Evolutionary conservation across 92 coral and sea anemone species (phyloP), one percentile per base, ranked within the genome.

Genomic region (Epizoanthus fatuus): DNA sequence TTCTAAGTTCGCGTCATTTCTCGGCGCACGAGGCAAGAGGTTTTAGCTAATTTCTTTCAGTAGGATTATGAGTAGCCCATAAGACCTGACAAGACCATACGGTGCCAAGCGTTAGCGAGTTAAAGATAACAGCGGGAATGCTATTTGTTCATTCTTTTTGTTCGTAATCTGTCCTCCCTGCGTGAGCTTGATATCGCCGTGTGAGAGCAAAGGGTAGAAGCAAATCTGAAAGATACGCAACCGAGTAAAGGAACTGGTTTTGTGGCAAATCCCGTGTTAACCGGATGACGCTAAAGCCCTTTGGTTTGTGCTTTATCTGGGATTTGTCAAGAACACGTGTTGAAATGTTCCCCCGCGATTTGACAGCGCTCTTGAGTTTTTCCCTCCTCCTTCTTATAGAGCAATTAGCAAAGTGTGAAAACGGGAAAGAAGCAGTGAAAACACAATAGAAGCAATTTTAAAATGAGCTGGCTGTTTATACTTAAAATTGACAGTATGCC

Each of bases 371-470:
- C 75, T 89, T 60, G 37, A 63, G 58, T 29, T 86, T 79, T 54
- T 51, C 85, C 81, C 85, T 49, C 76, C 63, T 81, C 63, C 72
- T 39, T 20, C 87, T 83, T 39, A 72, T 47, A 58, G 42, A 29
- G 81, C 75, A 78, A 77, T 77, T 19, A 63, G 49, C 74, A 20
- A 59, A 45, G 77, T 74, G 79, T 44, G 66, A 73, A 84, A 84
- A 51, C 83, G 74, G 83, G 74, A 60, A 58, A 47, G 55, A 17
- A 74, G 72, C 87, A 84, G 87, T 35, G 89, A 70, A 74, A 76
- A 80, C 81, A 95, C 98, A 95, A 95, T 87, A 82, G 94, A 84
- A 83, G 95, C 91, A 95, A 92, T 95, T 95, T 95, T 95, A 90
- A 90, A 89, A 95, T 95, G 86, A 86, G 94, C 91, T 79, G 89